Percentiles rank a stretch among this genome's conserved stretches.
phyloP scores from a whole-genome alignment of 2,113 vertebrate genomes.

The Perccottus glenii region DNA sequence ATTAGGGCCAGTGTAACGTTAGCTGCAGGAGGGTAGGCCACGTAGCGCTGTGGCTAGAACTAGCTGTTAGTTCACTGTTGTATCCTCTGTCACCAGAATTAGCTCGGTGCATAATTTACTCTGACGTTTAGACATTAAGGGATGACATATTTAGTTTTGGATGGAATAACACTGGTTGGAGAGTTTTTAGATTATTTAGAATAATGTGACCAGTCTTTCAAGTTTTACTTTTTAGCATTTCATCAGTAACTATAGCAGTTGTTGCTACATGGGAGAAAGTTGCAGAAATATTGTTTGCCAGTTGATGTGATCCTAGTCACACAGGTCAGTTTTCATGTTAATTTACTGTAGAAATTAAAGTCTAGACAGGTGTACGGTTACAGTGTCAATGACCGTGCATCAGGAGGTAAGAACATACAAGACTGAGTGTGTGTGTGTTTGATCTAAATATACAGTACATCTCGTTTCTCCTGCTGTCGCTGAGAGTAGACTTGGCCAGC shows the following conservation, averaged over 20 bases:
- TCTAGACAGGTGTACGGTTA: conserved; percentile 47
- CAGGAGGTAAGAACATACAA: conserved; percentile 57
- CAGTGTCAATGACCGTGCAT: conserved; percentile 51
- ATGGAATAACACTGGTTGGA: background rate
- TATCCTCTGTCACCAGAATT: conserved; percentile 9
- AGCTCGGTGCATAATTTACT: conserved; percentile 3
- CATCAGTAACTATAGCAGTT: background rate
- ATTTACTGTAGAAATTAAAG: conserved; percentile 41
- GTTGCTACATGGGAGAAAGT: background rate
- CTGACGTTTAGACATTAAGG: background rate
- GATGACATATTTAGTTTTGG: background rate
- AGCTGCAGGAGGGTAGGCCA: background rate
- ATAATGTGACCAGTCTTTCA: too few relatives aligned
- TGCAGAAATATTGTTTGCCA: background rate
- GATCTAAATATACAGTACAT: conserved; percentile 55
- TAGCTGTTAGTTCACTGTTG: background rate
- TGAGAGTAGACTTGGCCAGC: conserved; percentile 22
- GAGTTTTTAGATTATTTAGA: too few relatives aligned
- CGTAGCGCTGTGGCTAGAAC: background rate
- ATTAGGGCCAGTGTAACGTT: background rate
- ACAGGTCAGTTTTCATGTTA: conserved; percentile 43
- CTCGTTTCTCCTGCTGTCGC: conserved; percentile 51
- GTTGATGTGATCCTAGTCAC: conserved; percentile 11
- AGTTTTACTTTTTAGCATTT: too few relatives aligned
- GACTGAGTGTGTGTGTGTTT: conserved; percentile 32